Conservation (phyloP, 2,888 invertebrate species). For the Conus canariensis region DNA sequence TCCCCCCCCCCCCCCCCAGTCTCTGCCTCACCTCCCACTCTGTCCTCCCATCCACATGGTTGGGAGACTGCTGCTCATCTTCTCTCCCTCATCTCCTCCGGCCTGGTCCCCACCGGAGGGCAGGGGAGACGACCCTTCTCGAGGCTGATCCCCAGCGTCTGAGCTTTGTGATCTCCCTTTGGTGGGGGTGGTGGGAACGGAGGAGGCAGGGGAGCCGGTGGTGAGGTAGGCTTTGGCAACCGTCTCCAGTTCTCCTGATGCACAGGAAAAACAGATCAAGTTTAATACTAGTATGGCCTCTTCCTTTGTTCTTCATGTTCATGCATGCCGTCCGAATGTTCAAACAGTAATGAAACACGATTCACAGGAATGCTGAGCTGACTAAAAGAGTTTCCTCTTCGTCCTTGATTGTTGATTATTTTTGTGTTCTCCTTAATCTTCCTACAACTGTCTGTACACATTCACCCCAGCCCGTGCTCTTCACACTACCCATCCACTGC, state of each 20-base stretch:
- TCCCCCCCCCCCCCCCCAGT: too few species aligned
- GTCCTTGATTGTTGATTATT: too few species aligned
- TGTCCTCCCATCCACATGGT: slow-evolving; percentile 88
- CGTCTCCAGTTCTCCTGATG: slow-evolving; percentile 28
- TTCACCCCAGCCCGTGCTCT: too few species aligned
- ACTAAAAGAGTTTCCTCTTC: too few species aligned
- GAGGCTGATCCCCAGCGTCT: slow-evolving; percentile 79
- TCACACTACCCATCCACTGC: too few species aligned
- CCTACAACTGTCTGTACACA: too few species aligned
- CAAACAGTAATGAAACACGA: too few species aligned
- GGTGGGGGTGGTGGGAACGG: slow-evolving; percentile 69
- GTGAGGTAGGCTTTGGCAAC: slow-evolving; percentile 69
- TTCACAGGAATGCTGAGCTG: too few species aligned
- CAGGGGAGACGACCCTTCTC: slow-evolving; percentile 79
- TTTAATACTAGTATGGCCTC: neutral
- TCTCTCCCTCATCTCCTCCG: slow-evolving; percentile 79
- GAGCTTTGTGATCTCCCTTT: slow-evolving; percentile 72
- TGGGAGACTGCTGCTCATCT: slow-evolving; percentile 93
- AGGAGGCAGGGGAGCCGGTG: slow-evolving; percentile 71
- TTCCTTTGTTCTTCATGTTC: neutral
- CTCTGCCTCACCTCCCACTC: too few species aligned
- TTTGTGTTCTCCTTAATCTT: too few species aligned
- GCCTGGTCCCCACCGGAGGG: slow-evolving; percentile 72
- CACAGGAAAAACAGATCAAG: neutral
- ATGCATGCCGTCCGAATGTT: too few species aligned